Evolutionary conservation across 2,113 vertebrate genomes (phyloP).

Genomic region (Malaclemys terrapin): DNA sequence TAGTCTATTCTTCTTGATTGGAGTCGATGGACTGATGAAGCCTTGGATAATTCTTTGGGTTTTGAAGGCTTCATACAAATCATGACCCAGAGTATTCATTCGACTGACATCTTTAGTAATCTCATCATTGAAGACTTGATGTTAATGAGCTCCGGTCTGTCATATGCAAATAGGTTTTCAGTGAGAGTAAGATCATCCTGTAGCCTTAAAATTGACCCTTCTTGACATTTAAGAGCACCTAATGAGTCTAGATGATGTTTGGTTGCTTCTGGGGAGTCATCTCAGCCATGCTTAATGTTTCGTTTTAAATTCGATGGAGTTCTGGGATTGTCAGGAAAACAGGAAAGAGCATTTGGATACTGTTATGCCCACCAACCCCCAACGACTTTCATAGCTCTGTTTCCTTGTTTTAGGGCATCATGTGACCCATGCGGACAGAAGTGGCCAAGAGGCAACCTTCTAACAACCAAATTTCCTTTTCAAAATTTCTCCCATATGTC

Average conservation of each 20-base stretch:
- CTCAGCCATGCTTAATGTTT: background rate
- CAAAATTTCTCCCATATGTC: background rate
- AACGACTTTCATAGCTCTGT: background rate
- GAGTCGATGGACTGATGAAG: background rate
- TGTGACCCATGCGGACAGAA: background rate
- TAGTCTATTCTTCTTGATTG: background rate
- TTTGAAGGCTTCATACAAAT: background rate
- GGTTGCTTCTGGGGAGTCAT: background rate
- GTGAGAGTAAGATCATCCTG: background rate
- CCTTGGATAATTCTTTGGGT: background rate
- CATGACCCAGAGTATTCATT: background rate
- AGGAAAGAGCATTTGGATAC: background rate
- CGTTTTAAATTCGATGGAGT: background rate
- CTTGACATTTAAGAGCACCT: background rate
- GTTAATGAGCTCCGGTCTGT: background rate
- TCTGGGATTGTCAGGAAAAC: background rate
- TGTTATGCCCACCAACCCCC: background rate
- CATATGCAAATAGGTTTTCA: background rate
- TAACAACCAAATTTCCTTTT: background rate
- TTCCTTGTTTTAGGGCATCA: background rate
- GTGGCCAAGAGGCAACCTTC: background rate
- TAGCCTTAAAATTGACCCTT: background rate
- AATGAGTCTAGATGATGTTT: background rate
- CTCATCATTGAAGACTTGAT: background rate
- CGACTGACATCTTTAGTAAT: background rate